phyloP scores from a whole-genome alignment of 2,888 invertebrate genomes.

The Cryptus armator region DNA sequence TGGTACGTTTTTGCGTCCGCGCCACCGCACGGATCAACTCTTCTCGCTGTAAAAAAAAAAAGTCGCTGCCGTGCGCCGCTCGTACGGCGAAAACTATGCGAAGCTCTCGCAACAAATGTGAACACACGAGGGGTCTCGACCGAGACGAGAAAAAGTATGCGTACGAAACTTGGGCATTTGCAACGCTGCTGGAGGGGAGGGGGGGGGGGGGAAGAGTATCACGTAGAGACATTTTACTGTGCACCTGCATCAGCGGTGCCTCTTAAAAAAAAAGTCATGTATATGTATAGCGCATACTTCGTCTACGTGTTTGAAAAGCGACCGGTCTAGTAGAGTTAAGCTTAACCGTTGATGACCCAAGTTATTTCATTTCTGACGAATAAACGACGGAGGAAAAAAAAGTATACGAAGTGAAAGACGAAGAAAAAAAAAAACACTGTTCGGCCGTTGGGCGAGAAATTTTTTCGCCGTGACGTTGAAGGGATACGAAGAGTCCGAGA shows the following conservation, averaged over 20 bases:
- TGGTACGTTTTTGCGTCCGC: constrained; percentile 44
- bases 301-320: constrained; percentile 37
- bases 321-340: constrained; percentile 5
- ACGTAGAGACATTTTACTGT: constrained; percentile 31
- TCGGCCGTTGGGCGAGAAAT: not conserved
- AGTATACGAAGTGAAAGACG: constrained; percentile 12
- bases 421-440: not conserved
- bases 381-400: constrained; percentile 18
- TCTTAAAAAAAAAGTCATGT: constrained; percentile 6
- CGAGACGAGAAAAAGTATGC: constrained; percentile 14
- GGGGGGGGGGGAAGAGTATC: not conserved
- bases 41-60: constrained; percentile 49
- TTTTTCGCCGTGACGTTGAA: constrained; percentile 43
- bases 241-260: constrained; percentile 16
- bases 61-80: not conserved
- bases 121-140: not conserved
- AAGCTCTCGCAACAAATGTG: not conserved
- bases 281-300: not conserved
- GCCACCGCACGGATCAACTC: constrained; percentile 45
- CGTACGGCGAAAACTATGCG: constrained; percentile 10
- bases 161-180: constrained; percentile 42
- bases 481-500: not conserved
- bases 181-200: not conserved
- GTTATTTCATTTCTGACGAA: constrained; percentile 47
- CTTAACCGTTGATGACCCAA: constrained; percentile 53